A percentile compares a stretch with the other conserved stretches of the same genome.
Evolutionary conservation across 2,113 vertebrate genomes (phyloP).

Genomic region (Clinocottus analis): DNA sequence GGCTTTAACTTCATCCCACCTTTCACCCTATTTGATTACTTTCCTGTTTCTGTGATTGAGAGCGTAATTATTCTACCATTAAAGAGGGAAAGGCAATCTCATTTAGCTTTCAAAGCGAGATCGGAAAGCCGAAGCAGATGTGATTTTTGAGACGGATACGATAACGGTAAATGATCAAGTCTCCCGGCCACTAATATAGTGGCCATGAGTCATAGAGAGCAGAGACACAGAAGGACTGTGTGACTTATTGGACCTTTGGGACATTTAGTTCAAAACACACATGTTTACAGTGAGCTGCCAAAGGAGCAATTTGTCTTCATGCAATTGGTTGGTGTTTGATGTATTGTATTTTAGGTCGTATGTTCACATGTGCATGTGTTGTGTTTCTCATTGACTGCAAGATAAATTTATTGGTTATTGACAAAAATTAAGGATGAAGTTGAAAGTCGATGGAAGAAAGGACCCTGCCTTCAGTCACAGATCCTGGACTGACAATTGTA

Average conservation of each 20-base stretch:
- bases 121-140: background rate
- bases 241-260: constrained; percentile 12
- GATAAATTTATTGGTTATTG: background rate
- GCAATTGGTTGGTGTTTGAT: background rate
- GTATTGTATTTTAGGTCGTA: background rate
- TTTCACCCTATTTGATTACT: constrained; percentile 12
- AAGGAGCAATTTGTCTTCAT: background rate
- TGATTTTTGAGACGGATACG: background rate
- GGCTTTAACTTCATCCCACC: background rate
- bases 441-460: background rate
- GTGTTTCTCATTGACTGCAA: background rate
- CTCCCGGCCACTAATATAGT: constrained; percentile 3
- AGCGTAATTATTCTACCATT: constrained; percentile 17
- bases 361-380: too few species aligned
- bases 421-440: background rate
- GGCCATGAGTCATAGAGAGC: constrained; percentile 5
- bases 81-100: constrained; percentile 12
- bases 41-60: background rate
- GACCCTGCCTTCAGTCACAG: background rate
- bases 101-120: constrained; percentile 20
- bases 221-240: constrained; percentile 1
- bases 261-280: constrained; percentile 9
- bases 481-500: background rate
- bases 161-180: constrained; percentile 11
- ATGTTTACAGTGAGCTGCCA: background rate